Base-by-base conservation (phyloP, 2,888 invertebrate genomes). In the Cosmopolites sordidus region DNA sequence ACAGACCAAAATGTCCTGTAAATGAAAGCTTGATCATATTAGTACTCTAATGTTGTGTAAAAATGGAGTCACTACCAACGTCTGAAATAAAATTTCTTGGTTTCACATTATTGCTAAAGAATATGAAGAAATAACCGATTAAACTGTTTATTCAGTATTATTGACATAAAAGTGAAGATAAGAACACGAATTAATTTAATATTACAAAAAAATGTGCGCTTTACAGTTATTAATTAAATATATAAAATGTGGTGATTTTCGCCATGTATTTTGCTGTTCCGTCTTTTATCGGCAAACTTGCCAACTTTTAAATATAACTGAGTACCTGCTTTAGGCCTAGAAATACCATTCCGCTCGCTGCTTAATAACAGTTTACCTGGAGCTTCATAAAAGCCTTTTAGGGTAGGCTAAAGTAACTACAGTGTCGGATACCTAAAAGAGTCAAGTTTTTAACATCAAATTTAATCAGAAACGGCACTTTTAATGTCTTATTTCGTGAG, bases 141-240 rank as follows among this genome's bases (percentile, higher is more conserved):
- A n/a, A n/a, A n/a, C n/a, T n/a, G n/a, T n/a, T n/a, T n/a, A n/a
- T n/a, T n/a, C n/a, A n/a, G n/a, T n/a, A n/a, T n/a, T n/a, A n/a
- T n/a, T n/a, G n/a, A n/a, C n/a, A n/a, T n/a, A n/a, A n/a, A n/a
- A n/a, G n/a, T n/a, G n/a, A n/a, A n/a, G n/a, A n/a, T n/a, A n/a
- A n/a, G n/a, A n/a, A n/a, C n/a, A n/a, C n/a, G n/a, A n/a, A n/a
- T n/a, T n/a, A n/a, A n/a, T n/a, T n/a, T n/a, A n/a, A n/a, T n/a
- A n/a, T 71, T 70, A 69, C 67, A 71, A 69, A 72, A 70, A 76
- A 76, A 75, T 72, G 75, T 76, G 78, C 77, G 76, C 78, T 77
- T 73, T 71, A 69, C 69, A 67, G 69, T 70, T 76, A 78, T 78
- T 78, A 78, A 78, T 78, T 77, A 77, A 74, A 69, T 69, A 57